Evolutionary conservation across 2,888 invertebrate genomes (phyloP).

Genomic region (Andrena praecox): DNA sequence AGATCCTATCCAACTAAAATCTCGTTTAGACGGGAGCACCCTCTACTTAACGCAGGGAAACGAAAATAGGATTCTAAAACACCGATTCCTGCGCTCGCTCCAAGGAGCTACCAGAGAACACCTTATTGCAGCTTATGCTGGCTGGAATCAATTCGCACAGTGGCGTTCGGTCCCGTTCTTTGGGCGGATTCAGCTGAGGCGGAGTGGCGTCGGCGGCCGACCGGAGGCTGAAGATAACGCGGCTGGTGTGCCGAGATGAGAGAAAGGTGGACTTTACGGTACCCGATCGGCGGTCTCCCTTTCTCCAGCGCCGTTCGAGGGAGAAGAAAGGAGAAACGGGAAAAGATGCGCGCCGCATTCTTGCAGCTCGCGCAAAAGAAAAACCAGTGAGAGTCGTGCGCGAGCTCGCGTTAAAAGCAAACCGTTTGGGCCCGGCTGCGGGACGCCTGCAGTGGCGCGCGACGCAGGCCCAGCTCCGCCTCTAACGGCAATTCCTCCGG

Average conservation of each 20-base stretch:
- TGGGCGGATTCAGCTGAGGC: constrained; percentile 35
- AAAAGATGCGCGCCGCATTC: constrained; percentile 70
- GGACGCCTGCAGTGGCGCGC: not conserved
- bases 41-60: too few species aligned
- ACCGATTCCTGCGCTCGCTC: too few species aligned
- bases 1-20: too few species aligned
- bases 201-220: constrained; percentile 25
- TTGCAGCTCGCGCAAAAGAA: constrained; percentile 67
- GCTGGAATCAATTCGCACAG: not conserved
- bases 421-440: not conserved
- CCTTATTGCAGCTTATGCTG: too few species aligned
- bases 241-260: constrained; percentile 63
- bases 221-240: constrained; percentile 61
- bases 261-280: constrained; percentile 75
- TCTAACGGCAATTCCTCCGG: not conserved
- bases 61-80: too few species aligned
- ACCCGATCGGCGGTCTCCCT: constrained; percentile 61
- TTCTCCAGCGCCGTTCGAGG: constrained; percentile 63
- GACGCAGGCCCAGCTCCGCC: not conserved
- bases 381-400: constrained; percentile 71
- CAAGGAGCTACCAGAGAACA: too few species aligned
- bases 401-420: constrained; percentile 22
- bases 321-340: constrained; percentile 69
- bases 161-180: not conserved
- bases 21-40: too few species aligned